Conservation (phyloP, 2,888 invertebrate genomes). For the Apotomis turbidana region DNA sequence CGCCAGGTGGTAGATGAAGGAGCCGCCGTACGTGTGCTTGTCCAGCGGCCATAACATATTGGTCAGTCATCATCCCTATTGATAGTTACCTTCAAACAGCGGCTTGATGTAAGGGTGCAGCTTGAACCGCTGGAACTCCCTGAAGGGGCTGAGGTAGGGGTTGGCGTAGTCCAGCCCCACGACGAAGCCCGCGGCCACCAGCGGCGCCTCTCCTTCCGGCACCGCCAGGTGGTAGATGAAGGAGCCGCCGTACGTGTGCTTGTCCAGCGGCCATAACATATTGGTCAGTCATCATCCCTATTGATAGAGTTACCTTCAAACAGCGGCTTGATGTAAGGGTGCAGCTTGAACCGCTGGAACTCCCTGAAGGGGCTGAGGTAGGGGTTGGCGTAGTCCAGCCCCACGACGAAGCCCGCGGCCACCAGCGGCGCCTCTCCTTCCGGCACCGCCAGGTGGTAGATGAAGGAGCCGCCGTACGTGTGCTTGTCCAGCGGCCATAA, state of each 20-base stretch:
- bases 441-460: too few species aligned
- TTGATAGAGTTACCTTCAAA: constrained; percentile 86
- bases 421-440: not conserved
- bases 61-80: too few species aligned
- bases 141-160: constrained; percentile 97
- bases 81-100: constrained; percentile 87
- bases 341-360: constrained; percentile 97
- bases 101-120: constrained; percentile 94
- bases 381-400: constrained; percentile 86
- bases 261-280: too few species aligned
- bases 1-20: too few species aligned
- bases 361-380: constrained; percentile 97
- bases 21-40: too few species aligned
- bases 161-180: constrained; percentile 97
- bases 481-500: too few species aligned
- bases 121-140: constrained; percentile 98
- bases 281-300: not conserved
- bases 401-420: not conserved
- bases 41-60: not conserved
- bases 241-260: too few species aligned
- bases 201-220: too few species aligned
- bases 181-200: constrained; percentile 97
- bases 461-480: too few species aligned
- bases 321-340: constrained; percentile 87
- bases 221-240: too few species aligned